A percentile compares a stretch with the other conserved stretches of the same genome.
Conservation (phyloP, 1,140 invertebrate species). For the Pseudomyrmex sp. region DNA sequence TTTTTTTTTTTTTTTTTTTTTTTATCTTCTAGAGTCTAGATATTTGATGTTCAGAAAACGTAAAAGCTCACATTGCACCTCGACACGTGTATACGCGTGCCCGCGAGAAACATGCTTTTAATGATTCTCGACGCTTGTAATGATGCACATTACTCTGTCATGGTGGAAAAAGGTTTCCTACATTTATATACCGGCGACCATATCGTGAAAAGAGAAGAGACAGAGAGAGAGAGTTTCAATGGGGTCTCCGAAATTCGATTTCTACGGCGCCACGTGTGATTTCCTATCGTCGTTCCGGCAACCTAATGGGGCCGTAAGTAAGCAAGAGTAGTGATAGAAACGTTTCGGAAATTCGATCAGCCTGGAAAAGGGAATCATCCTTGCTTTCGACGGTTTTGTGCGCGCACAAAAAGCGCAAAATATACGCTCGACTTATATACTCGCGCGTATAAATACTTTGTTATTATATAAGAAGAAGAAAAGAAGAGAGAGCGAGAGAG, state of each 20-base stretch:
- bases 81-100: background rate
- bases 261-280: constrained; percentile 29
- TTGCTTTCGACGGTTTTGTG: constrained; percentile 15
- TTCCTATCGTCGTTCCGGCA: constrained; percentile 12
- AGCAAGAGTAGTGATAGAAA: constrained; percentile 56
- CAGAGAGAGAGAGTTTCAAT: constrained; percentile 9
- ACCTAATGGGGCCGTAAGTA: constrained; percentile 52
- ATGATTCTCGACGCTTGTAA: constrained; percentile 9
- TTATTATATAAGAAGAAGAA: background rate
- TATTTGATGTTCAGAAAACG: background rate
- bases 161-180: too few relatives aligned
- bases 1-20: background rate
- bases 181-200: too few relatives aligned
- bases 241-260: constrained; percentile 46
- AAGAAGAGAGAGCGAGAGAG: background rate
- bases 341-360: constrained; percentile 57
- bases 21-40: background rate
- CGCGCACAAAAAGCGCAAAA: constrained; percentile 4
- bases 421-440: constrained; percentile 4
- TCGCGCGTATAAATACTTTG: constrained; percentile 4
- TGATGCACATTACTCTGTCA: background rate
- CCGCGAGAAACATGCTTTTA: background rate
- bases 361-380: constrained; percentile 21
- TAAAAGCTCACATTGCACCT: background rate
- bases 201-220: background rate